These are phyloP conservation scores for Ennomos quercinarius DNA, from an alignment of 2,888 invertebrate genomes.

Conservation along the genomic window DNA sequence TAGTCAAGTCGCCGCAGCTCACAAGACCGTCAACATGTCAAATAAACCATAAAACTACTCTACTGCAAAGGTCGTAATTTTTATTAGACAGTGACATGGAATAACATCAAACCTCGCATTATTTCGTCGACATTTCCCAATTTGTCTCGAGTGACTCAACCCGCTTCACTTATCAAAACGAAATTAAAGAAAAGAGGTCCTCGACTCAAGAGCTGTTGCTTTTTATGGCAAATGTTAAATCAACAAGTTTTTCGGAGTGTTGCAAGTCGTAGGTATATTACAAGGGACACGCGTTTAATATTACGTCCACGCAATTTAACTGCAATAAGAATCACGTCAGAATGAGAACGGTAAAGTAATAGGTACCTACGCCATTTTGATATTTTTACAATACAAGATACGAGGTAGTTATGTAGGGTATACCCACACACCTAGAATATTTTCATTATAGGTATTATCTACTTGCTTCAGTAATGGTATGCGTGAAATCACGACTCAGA, in stretches of 20 bases:
- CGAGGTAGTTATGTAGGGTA: no score
- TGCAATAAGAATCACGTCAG: conserved; percentile 40
- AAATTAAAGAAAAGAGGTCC: conserved; percentile 60
- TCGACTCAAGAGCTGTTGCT: conserved; percentile 56
- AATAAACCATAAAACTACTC: conserved; percentile 65
- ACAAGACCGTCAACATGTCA: conserved; percentile 59
- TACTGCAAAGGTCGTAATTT: conserved; percentile 43
- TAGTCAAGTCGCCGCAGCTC: conserved; percentile 65
- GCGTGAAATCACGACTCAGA: conserved; percentile 21
- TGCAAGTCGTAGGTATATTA: conserved; percentile 62
- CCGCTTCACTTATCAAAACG: conserved; percentile 58
- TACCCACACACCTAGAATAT: no score
- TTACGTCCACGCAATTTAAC: conserved; percentile 50
- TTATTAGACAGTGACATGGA: conserved; percentile 39
- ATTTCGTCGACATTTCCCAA: conserved; percentile 50
- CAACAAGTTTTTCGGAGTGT: conserved; percentile 70
- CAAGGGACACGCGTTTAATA: conserved; percentile 49
- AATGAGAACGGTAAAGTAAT: conserved; percentile 7
- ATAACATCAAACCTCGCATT: conserved; percentile 39
- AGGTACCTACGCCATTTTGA: conserved; percentile 18
- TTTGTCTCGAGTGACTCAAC: conserved; percentile 55
- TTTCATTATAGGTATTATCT: no score
- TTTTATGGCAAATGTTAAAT: conserved; percentile 75
- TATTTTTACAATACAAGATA: not conserved
- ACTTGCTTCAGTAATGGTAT: conserved; percentile 8